A percentile compares a stretch with the other conserved stretches of the same genome.
Evolutionary conservation across 2,888 invertebrate species (phyloP).

Genomic region (Erpobdella octoculata): DNA sequence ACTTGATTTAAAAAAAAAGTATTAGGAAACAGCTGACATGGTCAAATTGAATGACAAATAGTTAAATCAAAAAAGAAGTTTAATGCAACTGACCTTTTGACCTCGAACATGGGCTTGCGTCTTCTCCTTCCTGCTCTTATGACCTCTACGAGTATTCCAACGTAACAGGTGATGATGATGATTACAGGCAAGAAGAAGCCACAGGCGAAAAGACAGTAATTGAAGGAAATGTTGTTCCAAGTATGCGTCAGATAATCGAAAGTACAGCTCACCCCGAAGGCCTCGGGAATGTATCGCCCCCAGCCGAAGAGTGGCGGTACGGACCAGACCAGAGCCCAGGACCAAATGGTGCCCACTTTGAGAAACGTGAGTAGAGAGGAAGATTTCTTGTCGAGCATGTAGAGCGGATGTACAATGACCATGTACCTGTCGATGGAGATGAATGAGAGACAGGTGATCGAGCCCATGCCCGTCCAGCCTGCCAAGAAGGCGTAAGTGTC

Average conservation of each 20-base stretch:
- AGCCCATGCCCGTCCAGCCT: conserved; percentile 77
- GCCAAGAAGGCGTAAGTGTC: conserved; percentile 78
- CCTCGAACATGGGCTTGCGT: neutral
- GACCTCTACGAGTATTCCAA: conserved; percentile 70
- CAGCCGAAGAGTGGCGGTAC: conserved; percentile 58
- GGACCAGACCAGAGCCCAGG: conserved; percentile 56
- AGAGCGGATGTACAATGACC: conserved; percentile 82
- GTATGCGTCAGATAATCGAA: conserved; percentile 70
- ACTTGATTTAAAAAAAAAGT: too few relatives aligned
- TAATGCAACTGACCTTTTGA: neutral
- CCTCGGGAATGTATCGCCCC: conserved; percentile 73
- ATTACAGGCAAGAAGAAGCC: conserved; percentile 70
- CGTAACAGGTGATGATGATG: conserved; percentile 77
- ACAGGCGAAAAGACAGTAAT: conserved; percentile 52
- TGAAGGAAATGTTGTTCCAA: conserved; percentile 27
- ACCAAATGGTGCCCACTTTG: conserved; percentile 72
- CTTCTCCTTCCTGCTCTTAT: conserved; percentile 18
- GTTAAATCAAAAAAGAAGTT: too few relatives aligned
- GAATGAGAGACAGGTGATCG: conserved; percentile 84
- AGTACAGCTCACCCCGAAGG: conserved; percentile 85
- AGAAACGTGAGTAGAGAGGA: conserved; percentile 68
- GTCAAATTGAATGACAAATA: too few relatives aligned
- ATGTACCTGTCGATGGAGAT: conserved; percentile 87
- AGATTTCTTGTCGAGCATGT: conserved; percentile 66
- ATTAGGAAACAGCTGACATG: too few relatives aligned